Percentiles rank a stretch among this genome's conserved stretches.
phyloP scores from a whole-genome alignment of 2,113 vertebrate genomes.

The Rhipidura dahli region DNA sequence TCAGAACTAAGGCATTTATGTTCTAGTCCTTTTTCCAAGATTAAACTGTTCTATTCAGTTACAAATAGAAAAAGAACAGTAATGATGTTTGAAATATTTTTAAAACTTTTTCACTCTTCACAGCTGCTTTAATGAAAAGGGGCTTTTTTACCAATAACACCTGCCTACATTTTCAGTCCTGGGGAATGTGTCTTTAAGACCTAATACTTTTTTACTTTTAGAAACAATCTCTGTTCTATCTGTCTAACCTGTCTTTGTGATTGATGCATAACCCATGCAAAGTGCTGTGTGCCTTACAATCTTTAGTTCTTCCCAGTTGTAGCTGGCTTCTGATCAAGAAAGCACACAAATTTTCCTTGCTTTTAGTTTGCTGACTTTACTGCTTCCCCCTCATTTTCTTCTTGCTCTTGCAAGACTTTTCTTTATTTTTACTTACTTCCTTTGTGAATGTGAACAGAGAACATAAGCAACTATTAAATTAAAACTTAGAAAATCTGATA shows the following conservation, averaged over 20 bases:
- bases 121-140: not conserved
- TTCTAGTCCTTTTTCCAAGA: not conserved
- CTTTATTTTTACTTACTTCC: not conserved
- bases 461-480: not conserved
- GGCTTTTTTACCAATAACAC: not conserved
- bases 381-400: not conserved
- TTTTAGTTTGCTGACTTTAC: not conserved
- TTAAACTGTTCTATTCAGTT: not conserved
- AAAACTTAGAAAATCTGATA: not conserved
- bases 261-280: not conserved
- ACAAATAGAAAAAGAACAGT: not conserved
- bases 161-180: not conserved
- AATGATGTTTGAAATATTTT: slow-evolving; percentile 15
- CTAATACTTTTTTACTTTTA: not conserved
- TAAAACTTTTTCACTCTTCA: not conserved
- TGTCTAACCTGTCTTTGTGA: not conserved
- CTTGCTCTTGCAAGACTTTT: not conserved
- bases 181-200: not conserved
- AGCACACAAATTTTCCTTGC: not conserved
- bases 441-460: not conserved
- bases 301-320: not conserved
- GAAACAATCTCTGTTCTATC: not conserved
- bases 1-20: not conserved
- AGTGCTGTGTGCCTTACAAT: not conserved
- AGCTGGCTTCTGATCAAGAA: not conserved